Evolutionary conservation across 1,140 invertebrate species (phyloP).

Genomic region (Drosophila persimilis): DNA sequence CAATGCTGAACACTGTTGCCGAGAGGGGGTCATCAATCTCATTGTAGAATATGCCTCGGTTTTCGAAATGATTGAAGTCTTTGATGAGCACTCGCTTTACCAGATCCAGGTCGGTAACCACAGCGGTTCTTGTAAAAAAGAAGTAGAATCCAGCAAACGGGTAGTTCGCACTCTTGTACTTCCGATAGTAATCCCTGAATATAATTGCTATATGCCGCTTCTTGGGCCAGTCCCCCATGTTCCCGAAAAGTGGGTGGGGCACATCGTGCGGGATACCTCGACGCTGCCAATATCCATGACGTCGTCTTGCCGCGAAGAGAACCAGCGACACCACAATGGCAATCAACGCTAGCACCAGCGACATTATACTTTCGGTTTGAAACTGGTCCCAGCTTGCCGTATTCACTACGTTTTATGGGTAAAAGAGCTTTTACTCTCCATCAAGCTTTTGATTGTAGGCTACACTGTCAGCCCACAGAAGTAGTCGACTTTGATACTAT

Average conservation of each 20-base stretch:
- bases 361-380: slow-evolving; percentile 26
- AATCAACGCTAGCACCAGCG: slow-evolving; percentile 45
- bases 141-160: slow-evolving; percentile 71
- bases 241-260: slow-evolving; percentile 50
- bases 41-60: slow-evolving; percentile 83
- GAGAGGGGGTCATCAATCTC: slow-evolving; percentile 84
- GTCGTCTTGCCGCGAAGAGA: slow-evolving; percentile 40
- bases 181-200: slow-evolving; percentile 61
- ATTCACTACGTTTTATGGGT: slow-evolving; percentile 9
- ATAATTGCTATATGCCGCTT: slow-evolving; percentile 57
- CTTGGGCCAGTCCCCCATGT: slow-evolving; percentile 79
- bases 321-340: slow-evolving; percentile 40
- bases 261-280: slow-evolving; percentile 62
- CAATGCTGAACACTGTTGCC: slow-evolving; percentile 82
- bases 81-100: slow-evolving; percentile 86
- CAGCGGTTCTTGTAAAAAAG: slow-evolving; percentile 45
- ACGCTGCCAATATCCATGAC: slow-evolving; percentile 69
- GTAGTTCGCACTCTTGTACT: slow-evolving; percentile 40
- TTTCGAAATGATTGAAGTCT: slow-evolving; percentile 85
- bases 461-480: too few relatives aligned
- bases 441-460: too few relatives aligned
- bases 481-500: too few relatives aligned
- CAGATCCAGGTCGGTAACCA: slow-evolving; percentile 84
- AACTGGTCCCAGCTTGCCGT: slow-evolving; percentile 12
- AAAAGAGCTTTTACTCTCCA: slow-evolving; percentile 4